Conservation (phyloP, 2,113 vertebrate genomes). For the Corythoichthys intestinalis region DNA sequence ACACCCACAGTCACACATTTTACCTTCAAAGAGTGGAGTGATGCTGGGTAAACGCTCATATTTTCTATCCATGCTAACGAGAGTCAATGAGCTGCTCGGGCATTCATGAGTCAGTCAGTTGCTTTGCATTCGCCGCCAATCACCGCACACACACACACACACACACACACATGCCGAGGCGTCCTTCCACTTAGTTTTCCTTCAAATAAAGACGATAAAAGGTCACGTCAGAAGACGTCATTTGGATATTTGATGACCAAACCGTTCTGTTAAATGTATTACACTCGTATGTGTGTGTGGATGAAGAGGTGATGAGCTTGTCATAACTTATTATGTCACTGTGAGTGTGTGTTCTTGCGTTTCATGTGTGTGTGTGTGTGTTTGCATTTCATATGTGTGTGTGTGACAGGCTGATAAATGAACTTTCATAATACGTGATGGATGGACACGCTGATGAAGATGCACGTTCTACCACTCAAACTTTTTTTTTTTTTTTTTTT, state of each 20-base stretch:
- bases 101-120: constrained; percentile 76
- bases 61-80: constrained; percentile 74
- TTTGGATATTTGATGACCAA: constrained; percentile 78
- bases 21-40: constrained; percentile 65
- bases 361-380: neutral
- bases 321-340: constrained; percentile 54
- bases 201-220: constrained; percentile 67
- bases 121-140: constrained; percentile 77
- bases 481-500: neutral
- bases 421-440: constrained; percentile 2
- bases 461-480: neutral
- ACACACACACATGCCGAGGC: constrained; percentile 54
- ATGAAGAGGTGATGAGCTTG: constrained; percentile 46
- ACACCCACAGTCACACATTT: constrained; percentile 39
- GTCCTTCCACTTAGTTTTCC: constrained; percentile 62
- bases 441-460: neutral
- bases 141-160: constrained; percentile 28
- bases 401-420: neutral
- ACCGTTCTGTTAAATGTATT: constrained; percentile 77
- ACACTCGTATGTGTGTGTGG: constrained; percentile 49
- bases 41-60: constrained; percentile 65
- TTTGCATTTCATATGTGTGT: neutral
- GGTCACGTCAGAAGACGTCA: constrained; percentile 74
- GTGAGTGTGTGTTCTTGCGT: neutral
- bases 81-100: constrained; percentile 76